Base-by-base conservation (phyloP, 2,888 invertebrate genomes). In the Coecobrya sp. region DNA sequence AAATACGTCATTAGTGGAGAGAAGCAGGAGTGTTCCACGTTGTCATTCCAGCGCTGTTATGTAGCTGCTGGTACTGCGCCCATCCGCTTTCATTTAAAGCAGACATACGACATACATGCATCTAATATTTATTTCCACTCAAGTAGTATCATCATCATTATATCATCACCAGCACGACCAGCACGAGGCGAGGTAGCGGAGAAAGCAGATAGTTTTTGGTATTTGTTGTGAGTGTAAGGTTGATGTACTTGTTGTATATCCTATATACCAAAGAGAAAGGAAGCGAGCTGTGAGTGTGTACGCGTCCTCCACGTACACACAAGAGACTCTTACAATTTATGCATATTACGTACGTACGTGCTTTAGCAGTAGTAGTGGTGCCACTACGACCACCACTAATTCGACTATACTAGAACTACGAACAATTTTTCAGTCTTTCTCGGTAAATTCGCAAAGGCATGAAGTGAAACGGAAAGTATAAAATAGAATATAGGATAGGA, bases 281-380 rank as follows among this genome's bases (percentile, higher is more conserved):
- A 36, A 36, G 36, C 36, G n/a, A 36, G 36, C 36, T 7, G n/a
- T n/a, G 7, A 65, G 4, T 65, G 27, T 25, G 27, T 27, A n/a
- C 27, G 65, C 65, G 65, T 27, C 65, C 27, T 65, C 65, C 65
- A 65, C 27, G 5, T 27, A 27, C 27, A 65, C 65, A 36, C 70
- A 36, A 70, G 36, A 70, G 30, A 70, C 36, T 42, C 36, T 70
- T 36, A 4, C 13, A 70, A 70, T 70, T 70, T 70, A 70, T 70
- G 70, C 70, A 70, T 70, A 70, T 36, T 70, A 70, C 42, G 16
- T 36, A 10, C 36, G 13, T 70, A 70, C 70, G 70, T 70, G 70
- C 70, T 27, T 65, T 5, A 59, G 19, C 5, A 19, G 19, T 19
- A 22, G 19, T 59, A 19, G 7, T 59, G 8, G 19, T 2, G 8